Evolutionary conservation across 2,888 invertebrate species (phyloP), one percentile per base, ranked within the genome.

Genomic region (Sabellastarte sp.): DNA sequence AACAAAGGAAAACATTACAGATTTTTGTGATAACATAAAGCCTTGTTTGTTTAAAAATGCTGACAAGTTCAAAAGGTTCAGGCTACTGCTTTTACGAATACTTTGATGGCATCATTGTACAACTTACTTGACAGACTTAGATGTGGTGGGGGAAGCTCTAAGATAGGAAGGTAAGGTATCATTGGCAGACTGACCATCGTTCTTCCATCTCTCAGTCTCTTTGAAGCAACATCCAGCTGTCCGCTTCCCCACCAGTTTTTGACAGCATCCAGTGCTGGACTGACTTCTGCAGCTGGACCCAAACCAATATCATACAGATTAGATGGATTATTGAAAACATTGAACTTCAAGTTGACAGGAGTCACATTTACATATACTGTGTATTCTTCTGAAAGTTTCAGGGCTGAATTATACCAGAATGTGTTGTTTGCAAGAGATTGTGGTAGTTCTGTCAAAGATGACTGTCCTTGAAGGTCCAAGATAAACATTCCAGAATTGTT

Each of bases 241-340:
- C 59, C 50, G 5, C 32, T 30, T 26, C 59, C 50, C 59, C 59
- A 59, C 59, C 59, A 59, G 30, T 59, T 59, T 4, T 5, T n/a
- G n/a, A 20, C 50, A 26, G 2, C 4, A 5, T 41, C 24, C 31
- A 5, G 5, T 41, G 5, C 41, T 20, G 5, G 10, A 10, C 20
- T 41, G 5, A 41, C 41, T 20, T 20, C 20, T 41, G 5, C 32
- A 2, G 3, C 28, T 26, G 2, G 10, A 15, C 29, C 20, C 3
- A 33, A 3, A 3, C 50, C 41, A 10, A 59, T 3, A 26, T 59
- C 59, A 59, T 50, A 59, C n/a, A 29, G 4, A 50, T 59, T 59
- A 50, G 50, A 28, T 28, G 59, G 59, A 50, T 59, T 59, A 29
- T 59, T 59, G 28, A 59, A 28, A 29, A 59, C 20, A 29, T 59